Evolutionary conservation across 2,888 invertebrate genomes (phyloP).

Genomic region (Atrina japonica): DNA sequence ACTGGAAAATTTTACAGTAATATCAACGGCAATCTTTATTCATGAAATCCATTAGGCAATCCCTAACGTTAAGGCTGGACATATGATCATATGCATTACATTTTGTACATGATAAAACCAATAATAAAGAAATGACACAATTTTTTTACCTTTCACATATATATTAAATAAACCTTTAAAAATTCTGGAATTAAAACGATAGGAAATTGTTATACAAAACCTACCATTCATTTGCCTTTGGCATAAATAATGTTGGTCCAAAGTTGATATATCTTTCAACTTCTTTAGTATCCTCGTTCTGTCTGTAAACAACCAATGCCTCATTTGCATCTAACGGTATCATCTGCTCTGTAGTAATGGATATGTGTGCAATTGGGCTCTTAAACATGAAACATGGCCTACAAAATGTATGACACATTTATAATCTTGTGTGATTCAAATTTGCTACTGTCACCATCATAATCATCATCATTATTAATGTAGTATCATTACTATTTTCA

Average conservation of each 20-base stretch:
- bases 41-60: no score
- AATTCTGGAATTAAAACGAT: no score
- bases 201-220: conserved; percentile 20
- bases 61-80: no score
- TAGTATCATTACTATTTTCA: no score
- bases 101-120: no score
- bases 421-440: background rate
- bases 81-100: no score
- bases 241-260: conserved; percentile 77
- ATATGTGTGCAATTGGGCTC: conserved; percentile 67
- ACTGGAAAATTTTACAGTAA: no score
- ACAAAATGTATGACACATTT: conserved; percentile 27
- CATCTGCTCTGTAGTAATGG: conserved; percentile 61
- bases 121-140: no score
- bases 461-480: background rate
- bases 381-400: conserved; percentile 72
- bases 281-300: conserved; percentile 57
- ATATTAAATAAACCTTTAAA: no score
- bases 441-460: background rate
- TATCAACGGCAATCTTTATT: no score
- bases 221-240: conserved; percentile 76
- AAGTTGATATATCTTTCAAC: conserved; percentile 70
- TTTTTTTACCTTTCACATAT: no score
- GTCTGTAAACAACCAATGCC: conserved; percentile 72
- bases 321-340: conserved; percentile 76